phyloP scores from a whole-genome alignment of 2,888 invertebrate genomes.

The Himalopsyche anomala region DNA sequence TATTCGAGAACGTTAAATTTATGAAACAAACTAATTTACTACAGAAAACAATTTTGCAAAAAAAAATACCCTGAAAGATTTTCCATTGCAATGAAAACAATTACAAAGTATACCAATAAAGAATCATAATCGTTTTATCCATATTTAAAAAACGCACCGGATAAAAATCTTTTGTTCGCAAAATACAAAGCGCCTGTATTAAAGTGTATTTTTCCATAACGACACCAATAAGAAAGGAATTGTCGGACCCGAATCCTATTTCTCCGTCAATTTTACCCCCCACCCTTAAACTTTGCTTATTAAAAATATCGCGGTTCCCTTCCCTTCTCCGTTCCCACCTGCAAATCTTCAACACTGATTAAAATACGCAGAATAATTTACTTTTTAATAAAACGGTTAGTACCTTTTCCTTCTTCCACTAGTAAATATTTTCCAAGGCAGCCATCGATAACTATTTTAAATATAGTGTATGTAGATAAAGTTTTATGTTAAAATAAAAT shows the following conservation, averaged over 20 bases:
- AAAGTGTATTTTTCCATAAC: slow-evolving; percentile 25
- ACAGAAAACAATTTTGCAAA: too few relatives aligned
- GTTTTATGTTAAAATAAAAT: too few relatives aligned
- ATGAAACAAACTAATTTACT: too few relatives aligned
- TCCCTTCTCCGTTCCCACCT: neutral
- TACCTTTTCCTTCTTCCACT: neutral
- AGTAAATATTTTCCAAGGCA: neutral
- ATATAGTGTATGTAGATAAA: too few relatives aligned
- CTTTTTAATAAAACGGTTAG: slow-evolving; percentile 20
- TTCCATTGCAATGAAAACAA: too few relatives aligned
- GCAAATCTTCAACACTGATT: slow-evolving; percentile 7
- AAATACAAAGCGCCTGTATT: neutral
- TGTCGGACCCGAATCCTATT: slow-evolving; percentile 12
- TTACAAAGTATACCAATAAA: too few relatives aligned
- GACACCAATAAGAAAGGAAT: slow-evolving; percentile 15
- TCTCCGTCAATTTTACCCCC: neutral
- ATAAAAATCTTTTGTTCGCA: neutral
- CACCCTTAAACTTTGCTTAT: neutral
- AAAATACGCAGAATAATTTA: slow-evolving; percentile 30
- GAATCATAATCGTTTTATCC: neutral
- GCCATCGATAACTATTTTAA: too few relatives aligned
- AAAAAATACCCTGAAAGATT: too few relatives aligned
- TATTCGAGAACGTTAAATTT: too few relatives aligned
- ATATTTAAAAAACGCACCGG: neutral
- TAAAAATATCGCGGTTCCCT: slow-evolving; percentile 30